These are phyloP conservation scores for Automeris io DNA, from an alignment of 2,888 invertebrate genomes.

Conservation along the genomic window DNA sequence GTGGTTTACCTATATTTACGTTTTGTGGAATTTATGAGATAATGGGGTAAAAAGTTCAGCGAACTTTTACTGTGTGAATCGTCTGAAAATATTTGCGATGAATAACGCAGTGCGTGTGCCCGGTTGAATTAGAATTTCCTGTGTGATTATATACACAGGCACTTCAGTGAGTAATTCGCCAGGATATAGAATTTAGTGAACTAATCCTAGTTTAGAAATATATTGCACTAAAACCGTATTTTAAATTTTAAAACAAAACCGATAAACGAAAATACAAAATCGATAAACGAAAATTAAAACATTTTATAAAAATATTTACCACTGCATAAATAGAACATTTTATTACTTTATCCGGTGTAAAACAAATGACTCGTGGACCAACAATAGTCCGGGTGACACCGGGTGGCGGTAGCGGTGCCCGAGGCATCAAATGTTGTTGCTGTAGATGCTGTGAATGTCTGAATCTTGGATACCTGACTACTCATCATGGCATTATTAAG, in stretches of 20 bases:
- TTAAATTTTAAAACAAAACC: not conserved
- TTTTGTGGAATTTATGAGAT: constrained; percentile 1
- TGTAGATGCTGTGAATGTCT: constrained; percentile 88
- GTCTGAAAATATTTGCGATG: constrained; percentile 68
- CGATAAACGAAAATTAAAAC: no score
- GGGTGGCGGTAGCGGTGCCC: constrained; percentile 39
- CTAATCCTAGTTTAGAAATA: not conserved
- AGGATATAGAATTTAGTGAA: not conserved
- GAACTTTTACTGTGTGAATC: constrained; percentile 40
- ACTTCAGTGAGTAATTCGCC: constrained; percentile 2
- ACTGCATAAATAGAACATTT: no score
- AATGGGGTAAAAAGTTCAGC: constrained; percentile 35
- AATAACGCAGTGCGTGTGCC: constrained; percentile 53
- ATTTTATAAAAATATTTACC: no score
- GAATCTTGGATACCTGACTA: constrained; percentile 84
- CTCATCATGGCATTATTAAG: constrained; percentile 85
- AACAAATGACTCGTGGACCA: constrained; percentile 60
- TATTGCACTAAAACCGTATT: not conserved
- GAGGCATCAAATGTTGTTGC: constrained; percentile 83
- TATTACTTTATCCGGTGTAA: constrained; percentile 9
- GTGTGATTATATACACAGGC: constrained; percentile 24
- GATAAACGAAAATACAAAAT: not conserved
- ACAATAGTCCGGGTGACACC: constrained; percentile 66
- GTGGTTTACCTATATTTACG: not conserved
- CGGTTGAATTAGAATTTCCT: constrained; percentile 49